Percentiles rank a stretch among this genome's conserved stretches.
These are phyloP conservation scores for Elymnias hypermnestra DNA, from an alignment of 1,140 invertebrate species.

Conservation along the genomic window DNA sequence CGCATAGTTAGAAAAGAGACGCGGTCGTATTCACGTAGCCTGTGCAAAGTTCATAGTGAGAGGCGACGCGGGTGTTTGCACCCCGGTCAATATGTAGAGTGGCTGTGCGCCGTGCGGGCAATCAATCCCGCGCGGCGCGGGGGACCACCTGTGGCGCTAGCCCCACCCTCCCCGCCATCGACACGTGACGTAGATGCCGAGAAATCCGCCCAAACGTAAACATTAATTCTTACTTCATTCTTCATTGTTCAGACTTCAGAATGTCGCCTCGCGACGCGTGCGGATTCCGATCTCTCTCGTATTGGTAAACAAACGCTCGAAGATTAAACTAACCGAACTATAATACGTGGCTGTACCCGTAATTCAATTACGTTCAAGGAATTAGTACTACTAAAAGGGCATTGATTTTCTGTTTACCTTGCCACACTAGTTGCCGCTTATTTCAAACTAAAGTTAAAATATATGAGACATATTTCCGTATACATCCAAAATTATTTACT, in stretches of 20 bases:
- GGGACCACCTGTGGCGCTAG: slow-evolving; percentile 62
- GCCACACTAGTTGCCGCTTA: slow-evolving; percentile 1
- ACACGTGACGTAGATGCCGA: slow-evolving; percentile 69
- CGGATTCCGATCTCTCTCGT: slow-evolving; percentile 56
- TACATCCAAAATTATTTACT: no score
- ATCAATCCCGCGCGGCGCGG: slow-evolving; percentile 59
- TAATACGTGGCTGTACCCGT: slow-evolving; percentile 29
- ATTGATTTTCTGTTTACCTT: slow-evolving; percentile 26
- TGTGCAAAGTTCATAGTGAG: slow-evolving; percentile 48
- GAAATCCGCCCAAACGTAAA: slow-evolving; percentile 73
- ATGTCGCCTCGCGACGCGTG: slow-evolving; percentile 60
- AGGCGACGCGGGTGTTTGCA: slow-evolving; percentile 57
- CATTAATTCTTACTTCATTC: slow-evolving; percentile 73
- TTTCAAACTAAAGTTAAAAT: neutral
- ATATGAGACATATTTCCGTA: no score
- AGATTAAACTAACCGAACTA: slow-evolving; percentile 9
- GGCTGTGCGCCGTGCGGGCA: slow-evolving; percentile 60
- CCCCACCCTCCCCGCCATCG: slow-evolving; percentile 33
- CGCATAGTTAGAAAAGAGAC: slow-evolving; percentile 21
- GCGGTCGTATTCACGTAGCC: slow-evolving; percentile 39
- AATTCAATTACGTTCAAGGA: slow-evolving; percentile 57
- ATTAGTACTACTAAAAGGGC: slow-evolving; percentile 33
- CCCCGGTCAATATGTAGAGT: slow-evolving; percentile 72
- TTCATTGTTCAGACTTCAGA: slow-evolving; percentile 70
- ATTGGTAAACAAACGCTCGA: slow-evolving; percentile 63